Conservation (phyloP, 2,888 invertebrate genomes). For the Nasonovia ribisnigri region DNA sequence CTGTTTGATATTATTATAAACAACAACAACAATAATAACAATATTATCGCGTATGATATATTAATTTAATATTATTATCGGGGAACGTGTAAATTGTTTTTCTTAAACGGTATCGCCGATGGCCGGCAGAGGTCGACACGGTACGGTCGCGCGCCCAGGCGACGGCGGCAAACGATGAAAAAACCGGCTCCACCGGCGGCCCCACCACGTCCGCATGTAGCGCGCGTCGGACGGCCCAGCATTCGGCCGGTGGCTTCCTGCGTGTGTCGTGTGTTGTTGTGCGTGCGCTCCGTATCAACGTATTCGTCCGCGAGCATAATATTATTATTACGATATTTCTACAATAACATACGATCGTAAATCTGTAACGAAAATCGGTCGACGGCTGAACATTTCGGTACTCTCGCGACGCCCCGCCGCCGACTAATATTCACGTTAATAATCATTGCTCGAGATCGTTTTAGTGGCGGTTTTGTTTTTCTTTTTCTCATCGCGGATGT, state of each 20-base stretch:
- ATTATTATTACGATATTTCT: neutral
- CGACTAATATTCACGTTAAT: neutral
- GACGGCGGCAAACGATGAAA: neutral
- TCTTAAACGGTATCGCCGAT: neutral
- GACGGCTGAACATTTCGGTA: neutral
- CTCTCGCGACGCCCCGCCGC: neutral
- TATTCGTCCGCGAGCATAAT: conserved; percentile 1
- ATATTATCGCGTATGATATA: neutral
- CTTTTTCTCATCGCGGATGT: neutral
- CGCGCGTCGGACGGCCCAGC: conserved; percentile 45
- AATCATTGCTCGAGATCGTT: too few relatives aligned
- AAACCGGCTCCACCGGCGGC: conserved; percentile 58
- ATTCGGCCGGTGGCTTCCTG: conserved; percentile 50
- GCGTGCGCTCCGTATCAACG: neutral
- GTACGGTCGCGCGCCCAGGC: conserved; percentile 42
- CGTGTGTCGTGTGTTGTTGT: conserved; percentile 33
- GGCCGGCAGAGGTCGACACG: conserved; percentile 56
- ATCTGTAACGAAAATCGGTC: neutral
- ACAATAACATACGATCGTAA: neutral
- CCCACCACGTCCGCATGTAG: conserved; percentile 60
- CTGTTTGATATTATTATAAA: neutral
- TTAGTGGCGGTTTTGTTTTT: neutral
- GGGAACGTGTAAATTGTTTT: conserved; percentile 4
- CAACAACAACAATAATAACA: neutral
- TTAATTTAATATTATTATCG: neutral